Conservation (phyloP, 2,113 vertebrate genomes). For the Prunella himalayana region DNA sequence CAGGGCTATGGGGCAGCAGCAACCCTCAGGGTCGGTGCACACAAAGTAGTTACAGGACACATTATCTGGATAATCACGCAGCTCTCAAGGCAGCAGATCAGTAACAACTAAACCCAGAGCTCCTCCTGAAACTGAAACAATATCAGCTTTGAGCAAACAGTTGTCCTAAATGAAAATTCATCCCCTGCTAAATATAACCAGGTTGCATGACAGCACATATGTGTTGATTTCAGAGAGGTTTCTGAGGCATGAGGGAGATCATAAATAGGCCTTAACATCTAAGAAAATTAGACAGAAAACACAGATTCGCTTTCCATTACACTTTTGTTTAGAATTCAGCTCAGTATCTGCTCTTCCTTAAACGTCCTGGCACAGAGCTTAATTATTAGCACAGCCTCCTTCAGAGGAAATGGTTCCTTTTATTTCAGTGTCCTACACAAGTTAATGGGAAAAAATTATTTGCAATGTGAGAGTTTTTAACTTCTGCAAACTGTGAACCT, state of each 20-base stretch:
- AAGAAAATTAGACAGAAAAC: conserved; percentile 55
- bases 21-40: not conserved
- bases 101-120: not conserved
- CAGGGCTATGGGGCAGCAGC: accelerated
- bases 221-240: conserved; percentile 64
- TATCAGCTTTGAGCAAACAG: conserved; percentile 41
- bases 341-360: conserved; percentile 35
- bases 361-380: not conserved
- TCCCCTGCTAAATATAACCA: conserved; percentile 61
- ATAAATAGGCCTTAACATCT: conserved; percentile 65
- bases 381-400: not conserved
- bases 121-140: conserved; percentile 17
- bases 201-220: conserved; percentile 67
- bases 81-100: not conserved
- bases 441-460: not conserved
- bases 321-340: conserved; percentile 45
- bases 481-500: not conserved
- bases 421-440: not conserved
- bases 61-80: not conserved
- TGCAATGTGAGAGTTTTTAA: not conserved
- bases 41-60: not conserved
- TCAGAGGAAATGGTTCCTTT: not conserved
- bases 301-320: not conserved
- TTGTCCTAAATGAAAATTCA: conserved; percentile 63
- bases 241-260: conserved; percentile 57